Evolutionary conservation across 2,797 vertebrate genomes (phyloP), one percentile per base, ranked within the genome.

Genomic region (Melanotaenia boesemani): DNA sequence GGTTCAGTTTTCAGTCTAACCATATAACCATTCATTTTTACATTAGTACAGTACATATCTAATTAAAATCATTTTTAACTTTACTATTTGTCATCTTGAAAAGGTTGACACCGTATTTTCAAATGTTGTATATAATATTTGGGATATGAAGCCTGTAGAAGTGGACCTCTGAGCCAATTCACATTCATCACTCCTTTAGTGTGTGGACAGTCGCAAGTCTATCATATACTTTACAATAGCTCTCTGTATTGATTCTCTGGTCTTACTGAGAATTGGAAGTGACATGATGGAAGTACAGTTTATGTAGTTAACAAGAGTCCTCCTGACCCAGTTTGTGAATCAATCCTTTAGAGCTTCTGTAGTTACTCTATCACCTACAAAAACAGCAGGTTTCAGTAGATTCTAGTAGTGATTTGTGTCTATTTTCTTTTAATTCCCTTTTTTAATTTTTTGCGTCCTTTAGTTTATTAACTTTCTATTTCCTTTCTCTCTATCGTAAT

Each of bases 241-340:
- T 63, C 37, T 55, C 28, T 73, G 65, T 66, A 73, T 30, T 13
- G 10, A 60, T 64, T 58, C n/a, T 26, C 12, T 55, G 46, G 18
- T 54, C 62, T n/a, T 6, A n/a, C 41, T 28, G 20, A 28, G 50
- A 63, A 70, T 67, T 9, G 0, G 18, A 50, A 62, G 22, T 64
- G 15, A 69, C 46, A 24, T 8, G 37, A 55, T 46, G 44, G n/a
- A 28, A 52, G 34, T 36, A 26, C 12, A 50, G 55, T 59, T 36
- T 50, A 54, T 57, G 39, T 44, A 26, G 13, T 39, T 77, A 63
- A 67, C 36, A 52, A 52, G 24, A 41, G 57, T 30, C 67, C 10
- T 37, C 52, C 50, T 70, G 65, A 70, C 64, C 68, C 36, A 63
- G 41, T 72, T 81, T 77, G 46, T 60, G 57, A 71, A 77, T 73